Conservation (phyloP, 1,140 invertebrate genomes). For the Drosophila orena region DNA sequence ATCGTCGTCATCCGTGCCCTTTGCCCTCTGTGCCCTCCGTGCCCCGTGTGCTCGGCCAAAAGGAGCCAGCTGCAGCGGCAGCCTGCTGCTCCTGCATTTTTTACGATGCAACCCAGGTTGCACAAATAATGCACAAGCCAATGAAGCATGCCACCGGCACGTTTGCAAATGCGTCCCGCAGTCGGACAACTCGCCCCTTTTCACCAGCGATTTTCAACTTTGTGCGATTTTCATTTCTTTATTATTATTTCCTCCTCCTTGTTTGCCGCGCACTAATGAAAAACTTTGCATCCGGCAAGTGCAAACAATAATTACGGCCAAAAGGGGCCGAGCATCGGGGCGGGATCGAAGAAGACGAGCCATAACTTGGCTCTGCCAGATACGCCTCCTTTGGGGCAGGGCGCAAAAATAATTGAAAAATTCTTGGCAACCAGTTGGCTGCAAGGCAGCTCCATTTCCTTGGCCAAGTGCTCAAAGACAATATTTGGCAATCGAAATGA, state of each 20-base stretch:
- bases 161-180: slow-evolving; percentile 49
- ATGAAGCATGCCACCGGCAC: slow-evolving; percentile 75
- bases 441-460: slow-evolving; percentile 14
- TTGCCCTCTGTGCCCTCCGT: slow-evolving; percentile 5
- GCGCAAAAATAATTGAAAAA: slow-evolving; percentile 47
- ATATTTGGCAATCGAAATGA: slow-evolving; percentile 29
- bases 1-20: not conserved
- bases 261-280: slow-evolving; percentile 53
- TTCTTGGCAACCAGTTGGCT: slow-evolving; percentile 13
- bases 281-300: slow-evolving; percentile 51
- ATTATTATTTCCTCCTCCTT: slow-evolving; percentile 44
- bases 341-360: slow-evolving; percentile 30
- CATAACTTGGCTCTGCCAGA: slow-evolving; percentile 19
- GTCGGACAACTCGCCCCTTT: slow-evolving; percentile 12
- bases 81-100: slow-evolving; percentile 68
- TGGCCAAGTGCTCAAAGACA: not conserved
- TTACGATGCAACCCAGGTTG: slow-evolving; percentile 78
- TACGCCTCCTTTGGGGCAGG: slow-evolving; percentile 11
- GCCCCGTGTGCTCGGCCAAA: slow-evolving; percentile 16
- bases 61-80: slow-evolving; percentile 47
- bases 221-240: slow-evolving; percentile 62
- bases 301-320: slow-evolving; percentile 52
- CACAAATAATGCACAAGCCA: slow-evolving; percentile 82
- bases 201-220: slow-evolving; percentile 68
- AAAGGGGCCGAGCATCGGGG: not conserved